phyloP scores from a whole-genome alignment of 1,140 invertebrate genomes.

The Pogonomyrmex californicus region DNA sequence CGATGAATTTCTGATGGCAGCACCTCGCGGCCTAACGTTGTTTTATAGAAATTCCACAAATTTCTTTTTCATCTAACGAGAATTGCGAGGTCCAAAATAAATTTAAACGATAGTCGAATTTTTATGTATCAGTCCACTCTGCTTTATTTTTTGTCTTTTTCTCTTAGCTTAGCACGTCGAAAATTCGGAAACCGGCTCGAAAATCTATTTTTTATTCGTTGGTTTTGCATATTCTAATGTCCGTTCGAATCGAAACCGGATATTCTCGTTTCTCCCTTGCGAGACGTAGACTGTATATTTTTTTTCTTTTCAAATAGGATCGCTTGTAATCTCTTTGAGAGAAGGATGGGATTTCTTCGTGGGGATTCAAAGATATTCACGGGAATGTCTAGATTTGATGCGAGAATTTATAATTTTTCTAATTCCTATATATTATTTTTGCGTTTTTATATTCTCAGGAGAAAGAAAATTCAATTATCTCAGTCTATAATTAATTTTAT shows the following conservation, averaged over 20 bases:
- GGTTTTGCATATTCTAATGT: neutral
- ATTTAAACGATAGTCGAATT: neutral
- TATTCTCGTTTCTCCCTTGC: constrained; percentile 48
- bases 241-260: constrained; percentile 36
- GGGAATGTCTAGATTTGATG: neutral
- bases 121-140: neutral
- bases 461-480: neutral
- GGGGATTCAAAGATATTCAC: neutral
- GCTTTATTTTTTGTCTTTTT: neutral
- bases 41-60: neutral
- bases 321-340: neutral
- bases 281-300: neutral
- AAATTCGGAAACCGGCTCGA: constrained; percentile 13
- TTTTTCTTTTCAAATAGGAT: neutral
- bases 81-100: neutral
- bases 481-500: neutral
- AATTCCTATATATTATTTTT: neutral
- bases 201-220: constrained; percentile 3
- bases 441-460: neutral
- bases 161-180: constrained; percentile 85
- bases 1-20: neutral
- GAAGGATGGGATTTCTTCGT: neutral
- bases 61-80: neutral
- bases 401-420: neutral
- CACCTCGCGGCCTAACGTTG: neutral